Evolutionary conservation across 2,113 vertebrate species (phyloP).

Genomic region (Bubo scandiacus): DNA sequence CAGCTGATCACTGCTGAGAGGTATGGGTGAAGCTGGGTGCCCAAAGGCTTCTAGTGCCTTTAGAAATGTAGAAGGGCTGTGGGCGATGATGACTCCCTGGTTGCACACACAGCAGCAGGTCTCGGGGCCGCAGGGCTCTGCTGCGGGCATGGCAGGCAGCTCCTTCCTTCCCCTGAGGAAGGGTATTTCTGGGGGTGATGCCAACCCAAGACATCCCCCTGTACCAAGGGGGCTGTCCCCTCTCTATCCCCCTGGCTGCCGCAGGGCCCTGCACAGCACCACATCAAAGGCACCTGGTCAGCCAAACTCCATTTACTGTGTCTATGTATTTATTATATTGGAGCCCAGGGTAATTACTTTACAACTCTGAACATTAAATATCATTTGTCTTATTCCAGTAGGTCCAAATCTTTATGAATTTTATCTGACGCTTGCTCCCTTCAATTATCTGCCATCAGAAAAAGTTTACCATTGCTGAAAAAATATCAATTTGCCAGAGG

Average conservation of each 20-base stretch:
- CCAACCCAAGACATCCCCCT: accelerated
- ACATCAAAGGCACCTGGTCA: background rate
- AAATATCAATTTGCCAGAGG: conserved; percentile 57
- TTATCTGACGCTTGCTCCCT: background rate
- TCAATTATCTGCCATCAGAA: conserved; percentile 36
- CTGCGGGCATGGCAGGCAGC: background rate
- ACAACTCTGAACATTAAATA: conserved; percentile 31
- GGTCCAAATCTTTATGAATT: conserved; percentile 46
- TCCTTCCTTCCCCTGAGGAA: background rate
- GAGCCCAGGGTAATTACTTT: conserved; percentile 45
- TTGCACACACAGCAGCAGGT: background rate
- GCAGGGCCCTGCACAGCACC: accelerated
- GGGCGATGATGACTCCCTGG: background rate
- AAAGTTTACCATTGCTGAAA: conserved; percentile 40
- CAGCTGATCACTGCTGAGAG: background rate
- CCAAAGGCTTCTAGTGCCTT: background rate
- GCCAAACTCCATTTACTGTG: conserved; percentile 10
- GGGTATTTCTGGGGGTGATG: background rate
- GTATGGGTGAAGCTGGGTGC: background rate
- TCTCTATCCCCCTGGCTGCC: accelerated
- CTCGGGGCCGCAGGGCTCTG: background rate
- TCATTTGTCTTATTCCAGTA: conserved; percentile 35
- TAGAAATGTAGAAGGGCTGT: background rate
- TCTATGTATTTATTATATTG: conserved; percentile 23
- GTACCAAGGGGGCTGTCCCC: accelerated